These are phyloP conservation scores for Chironomus tentans DNA, from an alignment of 2,888 invertebrate genomes.

Conservation along the genomic window DNA sequence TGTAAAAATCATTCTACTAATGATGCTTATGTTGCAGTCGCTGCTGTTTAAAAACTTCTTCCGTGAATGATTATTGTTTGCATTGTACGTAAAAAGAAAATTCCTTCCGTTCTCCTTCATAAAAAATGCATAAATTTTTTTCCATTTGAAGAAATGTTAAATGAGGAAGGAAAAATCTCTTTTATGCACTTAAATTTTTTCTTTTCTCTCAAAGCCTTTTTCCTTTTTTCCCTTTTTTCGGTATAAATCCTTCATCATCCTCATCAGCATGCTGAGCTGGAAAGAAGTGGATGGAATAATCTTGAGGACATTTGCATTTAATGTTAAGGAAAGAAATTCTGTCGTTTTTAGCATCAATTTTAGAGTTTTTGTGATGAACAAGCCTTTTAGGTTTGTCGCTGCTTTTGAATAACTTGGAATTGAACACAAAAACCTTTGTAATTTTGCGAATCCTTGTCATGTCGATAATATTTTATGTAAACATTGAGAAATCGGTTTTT, in stretches of 20 bases:
- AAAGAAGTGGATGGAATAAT: neutral
- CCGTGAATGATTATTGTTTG: neutral
- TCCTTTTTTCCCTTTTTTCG: neutral
- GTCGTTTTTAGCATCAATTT: no score
- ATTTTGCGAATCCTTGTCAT: no score
- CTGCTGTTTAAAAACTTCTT: neutral
- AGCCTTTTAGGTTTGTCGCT: no score
- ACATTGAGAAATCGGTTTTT: no score
- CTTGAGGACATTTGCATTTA: neutral
- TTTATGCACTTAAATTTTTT: neutral
- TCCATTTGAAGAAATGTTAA: neutral
- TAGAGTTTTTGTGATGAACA: no score
- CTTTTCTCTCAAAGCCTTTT: neutral
- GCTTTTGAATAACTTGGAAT: no score
- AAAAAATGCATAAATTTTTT: neutral
- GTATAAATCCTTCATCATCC: neutral
- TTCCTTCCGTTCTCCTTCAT: neutral
- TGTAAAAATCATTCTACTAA: neutral
- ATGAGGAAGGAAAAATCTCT: neutral
- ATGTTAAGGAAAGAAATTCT: neutral
- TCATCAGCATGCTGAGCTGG: neutral
- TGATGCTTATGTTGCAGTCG: neutral
- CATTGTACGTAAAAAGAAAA: neutral
- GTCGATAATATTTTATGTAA: no score
- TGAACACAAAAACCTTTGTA: no score